phyloP scores from a whole-genome alignment of 2,797 vertebrate genomes.

The Ibycter americanus region DNA sequence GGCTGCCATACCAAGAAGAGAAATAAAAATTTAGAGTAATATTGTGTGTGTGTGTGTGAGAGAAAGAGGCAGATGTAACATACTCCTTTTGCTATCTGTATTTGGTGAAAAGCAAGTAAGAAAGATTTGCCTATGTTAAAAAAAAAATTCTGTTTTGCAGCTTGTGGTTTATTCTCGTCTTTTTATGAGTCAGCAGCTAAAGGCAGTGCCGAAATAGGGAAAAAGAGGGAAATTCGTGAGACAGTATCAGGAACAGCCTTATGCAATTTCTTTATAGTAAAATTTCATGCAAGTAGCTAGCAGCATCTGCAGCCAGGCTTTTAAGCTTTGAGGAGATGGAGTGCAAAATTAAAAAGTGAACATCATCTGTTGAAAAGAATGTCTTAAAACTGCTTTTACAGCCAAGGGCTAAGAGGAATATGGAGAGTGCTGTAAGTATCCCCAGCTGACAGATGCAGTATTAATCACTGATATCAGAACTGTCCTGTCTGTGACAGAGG shows the following conservation, averaged over 20 bases:
- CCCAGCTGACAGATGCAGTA: conserved; percentile 26
- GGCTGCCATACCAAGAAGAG: conserved; percentile 7
- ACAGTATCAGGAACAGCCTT: neutral
- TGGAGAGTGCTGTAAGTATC: neutral
- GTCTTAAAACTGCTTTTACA: conserved; percentile 11
- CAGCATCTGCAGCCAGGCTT: conserved; percentile 42
- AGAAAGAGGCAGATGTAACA: neutral
- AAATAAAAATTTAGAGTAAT: conserved; percentile 11
- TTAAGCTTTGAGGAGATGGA: conserved; percentile 10
- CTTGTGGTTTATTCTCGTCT: conserved; percentile 11
- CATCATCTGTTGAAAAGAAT: neutral
- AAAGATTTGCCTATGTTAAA: neutral
- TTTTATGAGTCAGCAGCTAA: conserved; percentile 46
- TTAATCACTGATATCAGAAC: conserved; percentile 5
- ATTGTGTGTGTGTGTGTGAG: neutral
- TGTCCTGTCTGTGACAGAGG: neutral
- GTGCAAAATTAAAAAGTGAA: neutral
- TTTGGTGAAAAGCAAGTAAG: conserved; percentile 5
- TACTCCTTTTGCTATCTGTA: conserved; percentile 1
- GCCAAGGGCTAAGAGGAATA: neutral
- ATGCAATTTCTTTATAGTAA: neutral
- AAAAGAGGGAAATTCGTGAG: conserved; percentile 8
- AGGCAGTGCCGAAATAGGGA: neutral
- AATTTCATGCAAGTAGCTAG: conserved; percentile 32
- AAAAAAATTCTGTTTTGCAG: neutral